Base-by-base conservation (phyloP, 1,140 invertebrate species). In the Drosophila bocki region DNA sequence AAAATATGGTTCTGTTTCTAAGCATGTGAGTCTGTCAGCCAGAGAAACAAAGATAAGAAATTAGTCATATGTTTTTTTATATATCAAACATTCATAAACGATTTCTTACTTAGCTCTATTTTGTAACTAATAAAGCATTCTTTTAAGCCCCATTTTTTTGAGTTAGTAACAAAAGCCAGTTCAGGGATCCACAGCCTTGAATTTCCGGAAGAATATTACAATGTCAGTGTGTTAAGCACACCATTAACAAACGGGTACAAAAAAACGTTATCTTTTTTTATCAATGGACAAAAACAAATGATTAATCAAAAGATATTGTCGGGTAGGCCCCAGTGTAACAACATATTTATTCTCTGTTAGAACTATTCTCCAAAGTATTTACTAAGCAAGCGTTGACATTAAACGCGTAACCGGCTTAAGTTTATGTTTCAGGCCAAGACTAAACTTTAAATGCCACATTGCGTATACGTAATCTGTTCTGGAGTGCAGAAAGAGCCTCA, bases 381-480 rank as follows among this genome's bases (percentile, higher is more conserved):
- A 7, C 7, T 6, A 29, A 29, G 22, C 7, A 33, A 60, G n/a
- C 11, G 15, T 41, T 33, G 26, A 19, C 39, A 22, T 37, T 61
- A 17, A 45, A 19, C 8, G 11, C 17, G 11, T 15, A 44, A 37
- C 15, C n/a, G n/a, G 17, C 33, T 54, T 22, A 22, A 8, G 19
- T 19, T 37, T 19, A 15, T 11, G 37, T 19, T 57, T 37, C 26
- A 11, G 41, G 61, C 22, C 33, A 62, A 72, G 57, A 41, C 35
- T 22, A 51, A 75, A 32, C 26, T 54, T 72, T 74, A 39, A 75
- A 41, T 8, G 33, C 45, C 54, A 78, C 56, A 56, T 19, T 7
- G 57, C 75, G 63, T 78, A 69, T 78, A 69, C 75, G 74, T 67
- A 78, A 78, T 65, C 61, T 54, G 62, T 50, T 59, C 42, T 32